Base-by-base conservation (phyloP, 2,113 vertebrate genomes). In the Anoplopoma fimbria region DNA sequence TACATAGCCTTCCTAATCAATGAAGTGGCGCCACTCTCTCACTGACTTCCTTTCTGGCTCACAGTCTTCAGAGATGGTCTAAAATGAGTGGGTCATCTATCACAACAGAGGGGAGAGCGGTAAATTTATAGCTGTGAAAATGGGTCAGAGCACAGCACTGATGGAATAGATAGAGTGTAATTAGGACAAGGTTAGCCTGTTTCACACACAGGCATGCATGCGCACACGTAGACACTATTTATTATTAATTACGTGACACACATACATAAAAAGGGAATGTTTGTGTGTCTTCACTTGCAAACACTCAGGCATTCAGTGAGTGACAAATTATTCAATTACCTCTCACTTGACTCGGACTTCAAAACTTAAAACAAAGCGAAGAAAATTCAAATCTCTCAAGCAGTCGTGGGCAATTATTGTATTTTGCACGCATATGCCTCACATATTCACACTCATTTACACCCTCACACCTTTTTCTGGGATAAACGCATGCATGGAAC, bases 151-250 rank as follows among this genome's bases (percentile, higher is more conserved):
- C 88, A 67, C 84, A 70, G 89, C 89, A 76, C 85, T 83, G 89
- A 93, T 87, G 89, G 87, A 93, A 92, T 69, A 90, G 89, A 89
- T 78, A 67, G 81, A 88, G 88, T 89, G 86, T 92, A 94, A 95
- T 95, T 93, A 94, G 95, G 93, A 89, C 95, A 95, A 94, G 93
- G 94, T 94, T 95, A 94, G 85, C 65, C 74, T 83, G 77, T 74
- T 62, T 79, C 79, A 31, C 81, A 51, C 53, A 75, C 68, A 53
- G 5, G 9, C 72, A 45, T 51, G 62, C 63, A 57, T 61, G 27
- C 42, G 29, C 34, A 58, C 40, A 31, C 68, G 75, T 62, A 57
- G 34, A 34, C 68, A 19, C 68, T 61, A 85, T 89, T 82, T 63
- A 79, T 87, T 88, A 81, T 87, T 81, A 70, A 86, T 80, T 49